Evolutionary conservation across 2,888 invertebrate genomes (phyloP), one percentile per base, ranked within the genome.

Genomic region (Caenorhabditis sp.): DNA sequence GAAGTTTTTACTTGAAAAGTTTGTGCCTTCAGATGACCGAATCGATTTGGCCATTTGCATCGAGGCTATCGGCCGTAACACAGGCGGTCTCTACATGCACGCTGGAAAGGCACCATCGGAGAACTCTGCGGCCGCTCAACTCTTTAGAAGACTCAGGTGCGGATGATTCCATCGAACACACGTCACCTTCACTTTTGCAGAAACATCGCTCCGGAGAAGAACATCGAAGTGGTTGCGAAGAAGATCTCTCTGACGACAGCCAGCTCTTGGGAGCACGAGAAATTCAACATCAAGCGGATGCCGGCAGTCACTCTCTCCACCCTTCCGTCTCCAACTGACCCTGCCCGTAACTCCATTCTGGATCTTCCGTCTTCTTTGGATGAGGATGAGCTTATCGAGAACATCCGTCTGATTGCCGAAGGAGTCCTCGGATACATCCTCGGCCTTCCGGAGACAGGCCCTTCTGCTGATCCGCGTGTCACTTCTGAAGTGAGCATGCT

Each of bases 61-160:
- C 50, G 88, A 88, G 39, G 53, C 83, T 4, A 78, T 88, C 30
- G 85, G 84, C 26, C 78, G 82, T 8, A 91, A 92, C 0, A 70
- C 70, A 13, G 91, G 92, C 0, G 92, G 93, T 27, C 90, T 97
- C 1, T 93, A 93, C 83, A 93, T 96, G 91, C 98, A 99, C 90
- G 96, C 98, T 7, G 98, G 98, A 0, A 96, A 97, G 90, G 95
- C 95, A 0, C 97, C 93, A 87, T 93, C 95, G 17, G 94, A 93
- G 61, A 93, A 94, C 0, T 92, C 94, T 0, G 93, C 94, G 6
- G 90, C 90, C 45, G 82, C 85, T 26, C 90, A 92, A 80, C 89
- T 88, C 24, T 89, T 86, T 39, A 68, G 79, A 63, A 68, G 80
- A 48, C 59, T 81, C 20, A 68, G 58, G 50, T 61, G 61, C 13